A percentile compares a stretch with the other conserved stretches of the same genome.
These are phyloP conservation scores for Vombatus ursinus DNA, from an alignment of 2,113 vertebrate genomes.

Conservation along the genomic window DNA sequence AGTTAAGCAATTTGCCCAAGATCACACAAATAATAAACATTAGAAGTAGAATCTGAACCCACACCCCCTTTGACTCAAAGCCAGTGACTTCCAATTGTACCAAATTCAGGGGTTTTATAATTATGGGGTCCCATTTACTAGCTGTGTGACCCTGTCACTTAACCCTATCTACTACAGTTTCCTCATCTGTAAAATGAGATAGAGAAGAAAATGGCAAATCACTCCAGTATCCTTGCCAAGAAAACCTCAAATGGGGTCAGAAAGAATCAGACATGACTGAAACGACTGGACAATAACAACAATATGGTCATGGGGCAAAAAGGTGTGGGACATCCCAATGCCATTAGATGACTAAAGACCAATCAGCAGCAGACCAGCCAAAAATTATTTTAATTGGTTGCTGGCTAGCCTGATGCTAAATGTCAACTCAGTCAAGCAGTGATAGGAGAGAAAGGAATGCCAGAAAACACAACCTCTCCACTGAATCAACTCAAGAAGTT, in stretches of 20 bases:
- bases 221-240: not conserved
- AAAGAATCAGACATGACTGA: not conserved
- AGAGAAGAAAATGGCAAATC: not conserved
- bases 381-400: not conserved
- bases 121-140: not conserved
- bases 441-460: not conserved
- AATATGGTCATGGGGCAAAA: not conserved
- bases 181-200: not conserved
- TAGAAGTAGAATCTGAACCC: not conserved
- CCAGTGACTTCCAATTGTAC: not conserved
- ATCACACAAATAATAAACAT: not conserved
- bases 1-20: not conserved
- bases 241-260: not conserved
- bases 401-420: not conserved
- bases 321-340: not conserved
- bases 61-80: not conserved
- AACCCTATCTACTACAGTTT: not conserved
- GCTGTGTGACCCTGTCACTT: not conserved
- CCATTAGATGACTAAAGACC: not conserved
- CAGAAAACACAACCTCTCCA: not conserved
- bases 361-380: not conserved
- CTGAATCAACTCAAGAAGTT: not conserved
- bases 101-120: not conserved
- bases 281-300: not conserved
- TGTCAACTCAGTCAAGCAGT: not conserved